These are phyloP conservation scores for Galemys pyrenaicus DNA, from an alignment of 2,113 vertebrate species.

Conservation along the genomic window DNA sequence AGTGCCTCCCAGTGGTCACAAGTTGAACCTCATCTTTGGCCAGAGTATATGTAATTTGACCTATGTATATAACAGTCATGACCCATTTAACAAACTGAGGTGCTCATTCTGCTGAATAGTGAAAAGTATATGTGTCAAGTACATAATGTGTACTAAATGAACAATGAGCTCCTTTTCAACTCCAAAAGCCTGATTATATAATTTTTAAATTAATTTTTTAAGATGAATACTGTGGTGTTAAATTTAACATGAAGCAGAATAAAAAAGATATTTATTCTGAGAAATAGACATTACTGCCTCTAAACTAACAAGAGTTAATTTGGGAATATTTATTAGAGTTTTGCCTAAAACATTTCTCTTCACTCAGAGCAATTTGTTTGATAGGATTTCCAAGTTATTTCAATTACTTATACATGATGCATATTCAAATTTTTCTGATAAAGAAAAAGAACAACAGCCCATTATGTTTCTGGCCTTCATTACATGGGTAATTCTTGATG, in stretches of 20 bases:
- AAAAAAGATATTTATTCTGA: constrained; percentile 9
- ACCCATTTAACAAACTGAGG: neutral
- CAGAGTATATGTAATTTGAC: neutral
- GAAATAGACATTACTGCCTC: neutral
- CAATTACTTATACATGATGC: neutral
- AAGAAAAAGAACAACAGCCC: neutral
- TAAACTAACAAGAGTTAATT: neutral
- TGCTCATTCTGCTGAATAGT: neutral
- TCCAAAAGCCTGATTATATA: neutral
- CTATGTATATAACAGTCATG: neutral
- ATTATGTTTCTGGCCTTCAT: neutral
- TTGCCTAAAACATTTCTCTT: neutral
- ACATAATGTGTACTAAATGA: neutral
- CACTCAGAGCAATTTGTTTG: neutral
- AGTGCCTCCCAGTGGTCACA: constrained; percentile 74
- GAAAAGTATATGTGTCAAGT: neutral
- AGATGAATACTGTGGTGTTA: neutral
- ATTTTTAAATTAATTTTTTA: constrained; percentile 41
- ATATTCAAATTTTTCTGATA: neutral
- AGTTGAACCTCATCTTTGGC: neutral
- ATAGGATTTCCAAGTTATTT: neutral
- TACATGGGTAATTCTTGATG: neutral
- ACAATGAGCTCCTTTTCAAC: neutral
- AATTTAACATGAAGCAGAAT: neutral
- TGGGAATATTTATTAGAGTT: neutral